Base-by-base conservation (phyloP, 2,797 vertebrate species). In the Nannoperca australis region DNA sequence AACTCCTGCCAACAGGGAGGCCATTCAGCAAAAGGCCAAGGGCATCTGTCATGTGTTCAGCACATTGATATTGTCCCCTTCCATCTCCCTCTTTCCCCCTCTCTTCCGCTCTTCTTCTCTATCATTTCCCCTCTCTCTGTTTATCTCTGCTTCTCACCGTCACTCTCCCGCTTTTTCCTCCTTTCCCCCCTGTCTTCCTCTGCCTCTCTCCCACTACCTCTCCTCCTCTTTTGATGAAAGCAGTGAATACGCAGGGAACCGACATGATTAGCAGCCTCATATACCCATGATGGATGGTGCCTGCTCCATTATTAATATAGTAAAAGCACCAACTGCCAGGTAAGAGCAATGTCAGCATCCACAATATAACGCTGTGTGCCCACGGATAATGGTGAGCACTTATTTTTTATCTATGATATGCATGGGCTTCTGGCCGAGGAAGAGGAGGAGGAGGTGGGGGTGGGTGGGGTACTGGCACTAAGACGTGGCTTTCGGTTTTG, bases 301-400 rank as follows among this genome's bases (percentile, higher is more conserved):
- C 92, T 93, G 91, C 90, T 95, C 87, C 92, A 96, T 96, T 95
- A 95, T 96, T 96, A 93, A 95, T 95, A 94, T 88, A 85, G 88
- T 93, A 94, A 95, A 94, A 94, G 92, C 91, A 91, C 86, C 87
- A 88, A 92, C 89, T 92, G 94, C 93, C 94, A 94, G 94, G 91
- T 94, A 94, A 93, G 89, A 93, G 94, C 93, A 90, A 93, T 92
- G 93, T 95, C 94, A 94, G 94, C 92, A 94, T 92, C 92, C 92
- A 92, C 89, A 92, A 94, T 93, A 93, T 92, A 91, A 93, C 83
- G 89, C 89, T 56, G 87, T 85, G 86, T 91, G 89, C 88, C 89
- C 89, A 78, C 65, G 81, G 91, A 91, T 91, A 92, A 93, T 92
- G 87, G 90, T 22, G 75, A 88, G 84, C 86, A 91, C 91, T 91